Evolutionary conservation across 2,797 vertebrate species (phyloP).

Genomic region (Arremon brunneinucha): DNA sequence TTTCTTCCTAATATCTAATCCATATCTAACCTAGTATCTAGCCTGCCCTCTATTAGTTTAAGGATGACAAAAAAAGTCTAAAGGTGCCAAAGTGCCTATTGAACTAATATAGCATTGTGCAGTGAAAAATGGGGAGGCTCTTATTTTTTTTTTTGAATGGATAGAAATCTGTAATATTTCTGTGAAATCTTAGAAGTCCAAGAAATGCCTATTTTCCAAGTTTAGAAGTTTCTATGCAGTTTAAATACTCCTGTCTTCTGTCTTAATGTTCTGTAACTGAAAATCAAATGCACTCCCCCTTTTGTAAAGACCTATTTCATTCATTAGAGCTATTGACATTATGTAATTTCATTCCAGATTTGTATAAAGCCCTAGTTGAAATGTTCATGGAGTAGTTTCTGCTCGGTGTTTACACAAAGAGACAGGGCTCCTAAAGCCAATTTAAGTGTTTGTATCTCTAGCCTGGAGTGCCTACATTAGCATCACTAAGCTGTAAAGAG

Average conservation of each 20-base stretch:
- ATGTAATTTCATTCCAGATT: not conserved
- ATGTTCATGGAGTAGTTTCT: not conserved
- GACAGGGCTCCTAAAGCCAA: not conserved
- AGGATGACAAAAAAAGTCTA: not conserved
- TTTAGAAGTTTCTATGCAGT: not conserved
- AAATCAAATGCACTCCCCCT: not conserved
- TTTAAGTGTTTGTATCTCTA: not conserved
- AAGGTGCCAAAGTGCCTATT: not conserved
- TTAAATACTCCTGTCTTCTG: not conserved
- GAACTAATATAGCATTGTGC: not conserved
- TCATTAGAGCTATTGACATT: not conserved
- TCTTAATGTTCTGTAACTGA: not conserved
- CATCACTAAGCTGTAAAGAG: not conserved
- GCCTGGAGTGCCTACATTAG: not conserved
- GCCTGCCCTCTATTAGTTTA: not conserved
- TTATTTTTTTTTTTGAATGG: not conserved
- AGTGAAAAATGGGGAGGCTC: not conserved
- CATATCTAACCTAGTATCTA: not conserved
- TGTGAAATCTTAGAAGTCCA: not conserved
- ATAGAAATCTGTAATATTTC: not conserved
- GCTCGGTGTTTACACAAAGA: not conserved
- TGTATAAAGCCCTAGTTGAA: not conserved
- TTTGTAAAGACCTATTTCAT: not conserved
- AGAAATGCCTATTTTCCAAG: not conserved
- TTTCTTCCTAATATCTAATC: not conserved